These are phyloP conservation scores for Serinus canaria DNA, from an alignment of 2,113 vertebrate species.

Conservation along the genomic window DNA sequence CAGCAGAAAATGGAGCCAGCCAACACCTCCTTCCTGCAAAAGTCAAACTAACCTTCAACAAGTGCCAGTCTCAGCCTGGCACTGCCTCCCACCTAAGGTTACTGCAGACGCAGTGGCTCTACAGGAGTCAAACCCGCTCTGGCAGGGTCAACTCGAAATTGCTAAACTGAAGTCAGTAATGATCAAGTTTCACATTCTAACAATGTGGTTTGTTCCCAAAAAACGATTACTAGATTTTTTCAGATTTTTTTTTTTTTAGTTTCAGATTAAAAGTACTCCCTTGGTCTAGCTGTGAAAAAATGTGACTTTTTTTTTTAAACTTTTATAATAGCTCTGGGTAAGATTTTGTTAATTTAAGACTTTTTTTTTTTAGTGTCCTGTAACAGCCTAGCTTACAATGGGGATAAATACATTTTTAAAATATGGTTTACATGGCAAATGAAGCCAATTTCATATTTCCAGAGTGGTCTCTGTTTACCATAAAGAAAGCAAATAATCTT, in stretches of 20 bases:
- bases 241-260: background rate
- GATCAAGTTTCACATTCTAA: background rate
- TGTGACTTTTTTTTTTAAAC: accelerated
- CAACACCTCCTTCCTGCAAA: background rate
- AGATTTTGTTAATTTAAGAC: background rate
- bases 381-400: background rate
- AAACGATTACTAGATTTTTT: background rate
- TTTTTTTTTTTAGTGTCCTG: background rate
- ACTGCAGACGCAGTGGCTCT: background rate
- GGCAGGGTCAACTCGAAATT: background rate
- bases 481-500: background rate
- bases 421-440: background rate
- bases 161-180: background rate
- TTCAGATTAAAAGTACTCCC: background rate
- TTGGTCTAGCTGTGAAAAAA: background rate
- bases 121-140: background rate
- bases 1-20: background rate
- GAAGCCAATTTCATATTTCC: background rate
- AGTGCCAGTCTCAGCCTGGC: background rate
- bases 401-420: background rate
- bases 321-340: background rate
- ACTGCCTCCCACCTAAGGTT: background rate
- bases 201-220: background rate
- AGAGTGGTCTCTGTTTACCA: background rate
- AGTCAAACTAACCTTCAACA: background rate